Conservation (phyloP, 2,888 invertebrate genomes). For the Tachystola acroxantha region DNA sequence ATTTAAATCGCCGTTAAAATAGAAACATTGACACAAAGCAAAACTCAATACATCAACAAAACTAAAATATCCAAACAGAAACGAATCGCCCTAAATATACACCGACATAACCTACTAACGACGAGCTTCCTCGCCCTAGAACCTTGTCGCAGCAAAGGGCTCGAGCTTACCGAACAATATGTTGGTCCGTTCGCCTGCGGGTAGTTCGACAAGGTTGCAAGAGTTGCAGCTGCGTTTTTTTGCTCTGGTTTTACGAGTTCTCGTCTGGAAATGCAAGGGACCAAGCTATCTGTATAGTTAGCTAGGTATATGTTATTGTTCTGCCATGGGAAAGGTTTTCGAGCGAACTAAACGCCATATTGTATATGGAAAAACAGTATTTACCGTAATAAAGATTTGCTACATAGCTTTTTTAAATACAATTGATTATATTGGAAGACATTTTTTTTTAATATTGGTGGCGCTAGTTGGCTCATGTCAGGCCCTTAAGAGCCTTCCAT, state of each 20-base stretch:
- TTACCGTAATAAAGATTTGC: too few species aligned
- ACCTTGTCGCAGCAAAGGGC: conserved; percentile 48
- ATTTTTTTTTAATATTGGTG: too few species aligned
- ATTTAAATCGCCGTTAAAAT: too few species aligned
- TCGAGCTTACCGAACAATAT: conserved; percentile 20
- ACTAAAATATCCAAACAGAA: conserved; percentile 50
- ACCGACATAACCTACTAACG: conserved; percentile 46
- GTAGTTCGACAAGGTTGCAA: conserved; percentile 52
- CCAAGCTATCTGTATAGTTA: conserved; percentile 16
- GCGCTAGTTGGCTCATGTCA: too few species aligned
- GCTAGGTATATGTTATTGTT: conserved; percentile 46
- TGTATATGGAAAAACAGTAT: too few species aligned
- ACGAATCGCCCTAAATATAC: conserved; percentile 66
- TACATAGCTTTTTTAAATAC: too few species aligned
- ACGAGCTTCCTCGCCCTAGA: conserved; percentile 36
- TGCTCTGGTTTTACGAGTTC: conserved; percentile 56
- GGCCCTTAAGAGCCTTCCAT: too few species aligned
- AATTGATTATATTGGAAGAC: too few species aligned
- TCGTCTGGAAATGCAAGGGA: conserved; percentile 62
- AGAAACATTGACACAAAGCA: conserved; percentile 24
- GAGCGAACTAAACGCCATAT: conserved; percentile 26
- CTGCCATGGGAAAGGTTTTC: conserved; percentile 49
- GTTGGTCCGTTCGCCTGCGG: conserved; percentile 32
- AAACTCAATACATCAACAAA: conserved; percentile 22
- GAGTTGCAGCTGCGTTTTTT: conserved; percentile 58